phyloP scores from a whole-genome alignment of 2,888 invertebrate genomes.

The Catocala nupta region DNA sequence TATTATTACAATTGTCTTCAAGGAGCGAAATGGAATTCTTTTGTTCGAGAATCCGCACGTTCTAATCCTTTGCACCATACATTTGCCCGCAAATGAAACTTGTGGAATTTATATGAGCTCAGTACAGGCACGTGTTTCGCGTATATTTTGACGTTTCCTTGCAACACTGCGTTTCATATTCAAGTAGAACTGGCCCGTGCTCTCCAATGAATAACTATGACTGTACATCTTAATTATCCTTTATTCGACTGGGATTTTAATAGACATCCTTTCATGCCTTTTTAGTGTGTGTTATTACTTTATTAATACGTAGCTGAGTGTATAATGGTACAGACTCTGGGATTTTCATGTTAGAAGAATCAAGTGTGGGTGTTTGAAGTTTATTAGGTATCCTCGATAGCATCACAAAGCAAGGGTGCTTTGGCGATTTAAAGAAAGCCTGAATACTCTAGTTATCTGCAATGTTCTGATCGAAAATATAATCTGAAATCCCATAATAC shows the following conservation, averaged over 20 bases:
- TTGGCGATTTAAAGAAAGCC: no score
- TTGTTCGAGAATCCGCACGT: background rate
- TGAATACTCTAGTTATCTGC: no score
- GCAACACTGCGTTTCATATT: conserved; percentile 43
- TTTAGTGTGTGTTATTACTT: conserved; percentile 21
- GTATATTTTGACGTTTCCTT: conserved; percentile 67
- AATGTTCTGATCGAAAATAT: no score
- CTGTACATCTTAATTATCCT: conserved; percentile 39
- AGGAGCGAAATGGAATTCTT: no score
- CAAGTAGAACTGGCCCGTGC: conserved; percentile 46
- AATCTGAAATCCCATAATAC: no score
- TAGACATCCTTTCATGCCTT: conserved; percentile 23
- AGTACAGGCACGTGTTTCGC: conserved; percentile 73
- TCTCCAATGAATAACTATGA: conserved; percentile 46
- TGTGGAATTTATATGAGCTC: conserved; percentile 76
- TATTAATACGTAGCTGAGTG: conserved; percentile 10
- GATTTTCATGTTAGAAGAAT: no score
- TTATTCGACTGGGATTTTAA: conserved; percentile 38
- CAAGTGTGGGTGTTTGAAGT: no score
- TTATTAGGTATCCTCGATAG: no score
- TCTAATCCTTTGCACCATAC: conserved; percentile 51
- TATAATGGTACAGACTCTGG: background rate
- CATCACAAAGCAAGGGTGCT: no score
- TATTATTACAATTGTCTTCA: no score
- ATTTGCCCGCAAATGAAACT: conserved; percentile 71